Base-by-base conservation (phyloP, 2,797 vertebrate species). In the Enteromius radiatus region DNA sequence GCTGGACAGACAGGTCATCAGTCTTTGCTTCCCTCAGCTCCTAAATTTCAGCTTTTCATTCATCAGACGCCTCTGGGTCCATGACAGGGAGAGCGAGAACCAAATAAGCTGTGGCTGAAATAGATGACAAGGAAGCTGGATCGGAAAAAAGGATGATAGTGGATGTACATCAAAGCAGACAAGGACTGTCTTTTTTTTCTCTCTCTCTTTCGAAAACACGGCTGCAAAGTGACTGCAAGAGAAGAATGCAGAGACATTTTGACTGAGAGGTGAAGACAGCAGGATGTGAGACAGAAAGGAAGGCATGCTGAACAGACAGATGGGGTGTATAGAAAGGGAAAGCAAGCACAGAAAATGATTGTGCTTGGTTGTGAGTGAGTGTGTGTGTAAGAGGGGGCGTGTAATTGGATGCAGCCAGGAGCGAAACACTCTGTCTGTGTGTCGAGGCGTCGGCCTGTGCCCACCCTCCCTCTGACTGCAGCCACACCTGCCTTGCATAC, bases 401-500 rank as follows among this genome's bases (percentile, higher is more conserved):
- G 76, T 75, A 85, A 82, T 75, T 78, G 84, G 80, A 84, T 45
- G 74, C 52, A 43, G 77, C 28, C 73, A 0, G 28, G 47, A 43
- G 69, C 33, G 49, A 69, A 84, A 85, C 74, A 81, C 68, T 59
- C 67, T 61, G 80, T 65, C 71, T 33, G 61, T 80, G 56, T 71
- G 81, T 76, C 9, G 63, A 78, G 70, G 86, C 54, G 80, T 80
- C 10, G 78, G 80, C 78, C 83, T 84, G 80, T 56, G 26, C 87
- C 84, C 88, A 91, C 92, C 94, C 91, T 88, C 76, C 73, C 67
- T 85, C 81, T 77, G 81, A 87, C 96, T 94, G 95, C 95, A 96
- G 95, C 92, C 91, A 91, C 96, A 97, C 96, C 94, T 96, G 96
- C 95, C 94, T 93, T 86, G 95, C 96, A 97, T 95, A 96, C 93